Base-by-base conservation (phyloP, 2,113 vertebrate genomes). In the Pholis gunnellus region DNA sequence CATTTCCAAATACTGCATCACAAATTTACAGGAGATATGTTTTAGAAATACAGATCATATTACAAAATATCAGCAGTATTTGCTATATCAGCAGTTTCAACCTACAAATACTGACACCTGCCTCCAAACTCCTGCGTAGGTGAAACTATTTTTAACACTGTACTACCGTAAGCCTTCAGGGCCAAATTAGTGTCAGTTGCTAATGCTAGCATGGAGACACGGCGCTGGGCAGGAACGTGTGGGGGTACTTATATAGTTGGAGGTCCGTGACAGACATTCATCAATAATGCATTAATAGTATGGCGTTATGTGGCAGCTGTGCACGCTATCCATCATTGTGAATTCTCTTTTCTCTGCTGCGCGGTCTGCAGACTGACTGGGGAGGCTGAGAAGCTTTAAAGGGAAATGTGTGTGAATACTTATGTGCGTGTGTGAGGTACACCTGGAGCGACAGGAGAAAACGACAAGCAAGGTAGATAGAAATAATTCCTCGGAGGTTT, bases 201-300 rank as follows among this genome's bases (percentile, higher is more conserved):
- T 78, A 86, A 82, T 78, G 86, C 72, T 79, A 72, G 83, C 27
- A 50, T 6, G 3, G 57, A 75, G 72, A 65, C 27, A n/a, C 27
- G 38, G 56, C 38, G 9, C 70, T 74, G 59, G 42, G 44, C 63
- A 69, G 40, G 57, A 73, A 31, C 0, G 29, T 72, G 46, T 74
- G 65, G 52, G 67, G 50, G 31, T 79, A 70, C 74, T 83, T 69
- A 72, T 78, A 34, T 61, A 63, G 84, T 46, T 56, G 81, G 79
- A 78, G 72, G 67, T 38, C 76, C 73, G 80, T 72, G 79, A 77
- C 72, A 65, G 83, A 85, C 88, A 91, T 92, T 87, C 88, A 94
- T 94, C 93, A 94, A 92, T 90, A 91, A 63, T 56, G 59, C 83
- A 83, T 89, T 93, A 92, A 92, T 81, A 85, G 71, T 74, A 77